Base-by-base conservation (phyloP, 2,113 vertebrate species). In the Gallinago media region DNA sequence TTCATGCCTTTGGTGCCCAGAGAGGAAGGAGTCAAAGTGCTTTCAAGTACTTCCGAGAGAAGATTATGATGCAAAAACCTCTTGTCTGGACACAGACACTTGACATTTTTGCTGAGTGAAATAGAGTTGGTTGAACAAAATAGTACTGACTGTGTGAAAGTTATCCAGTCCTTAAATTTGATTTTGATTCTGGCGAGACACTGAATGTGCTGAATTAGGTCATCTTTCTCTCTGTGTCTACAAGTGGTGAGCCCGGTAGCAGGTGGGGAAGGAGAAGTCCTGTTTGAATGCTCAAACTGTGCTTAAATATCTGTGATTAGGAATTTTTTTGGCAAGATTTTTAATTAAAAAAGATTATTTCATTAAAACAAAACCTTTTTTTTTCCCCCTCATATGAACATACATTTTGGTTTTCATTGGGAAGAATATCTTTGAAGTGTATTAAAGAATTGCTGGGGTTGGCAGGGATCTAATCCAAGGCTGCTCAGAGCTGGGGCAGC, bases 81-180 rank as follows among this genome's bases (percentile, higher is more conserved):
- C 94, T 92, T 59, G 83, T 70, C 91, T 73, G 32, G 46, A 77
- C 46, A 80, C 7, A 42, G 31, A 21, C 55, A 72, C 86, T 95
- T 95, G 89, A 86, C 68, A 63, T 94, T 94, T 92, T 91, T 86
- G 50, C 55, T 74, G 67, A 91, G 73, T 21, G 56, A 86, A 88
- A 83, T 15, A 22, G 58, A 72, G 46, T 58, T 84, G 76, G 7
- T 19, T 72, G 74, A 73, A 78, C 56, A 75, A 61, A 95, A 67
- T 17, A 91, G 56, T 42, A 58, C 62, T 18, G 49, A 6, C 65
- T 77, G 38, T 38, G 52, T 34, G 34, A 12, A 61, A 86, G 65
- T 78, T 67, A 63, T 8, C 47, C 31, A 72, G 23, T 94, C 62
- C 47, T 79, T 61, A 92, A 59, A 89, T 78, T 50, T 68, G n/a